phyloP scores from a whole-genome alignment of 2,113 vertebrate genomes.

The Ondatra zibethicus region DNA sequence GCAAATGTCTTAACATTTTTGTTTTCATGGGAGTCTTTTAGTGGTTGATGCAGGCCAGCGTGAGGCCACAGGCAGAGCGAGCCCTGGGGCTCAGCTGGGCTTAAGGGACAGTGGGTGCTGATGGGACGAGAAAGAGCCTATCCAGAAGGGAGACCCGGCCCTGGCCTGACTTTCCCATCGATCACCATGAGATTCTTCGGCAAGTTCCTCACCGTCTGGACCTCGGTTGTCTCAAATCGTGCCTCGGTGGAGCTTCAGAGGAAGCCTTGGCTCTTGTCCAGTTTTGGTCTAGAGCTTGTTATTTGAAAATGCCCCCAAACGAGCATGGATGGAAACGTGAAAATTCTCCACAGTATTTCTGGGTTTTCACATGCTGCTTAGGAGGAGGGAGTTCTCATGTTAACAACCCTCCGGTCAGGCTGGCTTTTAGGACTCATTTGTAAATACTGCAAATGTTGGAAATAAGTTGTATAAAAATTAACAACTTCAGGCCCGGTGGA shows the following conservation, averaged over 20 bases:
- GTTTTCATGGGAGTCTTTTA: background rate
- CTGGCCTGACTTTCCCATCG: background rate
- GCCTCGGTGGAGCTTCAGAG: background rate
- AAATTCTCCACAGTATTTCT: background rate
- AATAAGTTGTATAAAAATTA: background rate
- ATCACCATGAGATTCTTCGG: background rate
- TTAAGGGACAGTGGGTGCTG: no score
- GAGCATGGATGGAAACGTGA: background rate
- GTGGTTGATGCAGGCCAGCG: rapidly evolving
- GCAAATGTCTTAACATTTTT: background rate
- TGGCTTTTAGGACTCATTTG: background rate
- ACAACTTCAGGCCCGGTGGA: background rate
- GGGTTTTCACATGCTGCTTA: background rate
- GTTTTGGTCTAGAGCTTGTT: background rate
- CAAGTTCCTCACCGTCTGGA: background rate
- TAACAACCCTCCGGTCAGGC: background rate
- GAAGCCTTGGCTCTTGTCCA: rapidly evolving
- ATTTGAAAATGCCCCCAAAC: background rate
- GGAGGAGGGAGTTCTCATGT: background rate
- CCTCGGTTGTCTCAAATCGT: no score
- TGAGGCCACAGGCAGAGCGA: background rate
- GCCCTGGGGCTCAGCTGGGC: background rate
- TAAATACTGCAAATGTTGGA: background rate
- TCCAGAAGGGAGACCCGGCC: background rate
- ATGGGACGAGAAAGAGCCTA: background rate